Percentiles rank a stretch among this genome's conserved stretches.
Conservation (phyloP, 2,888 invertebrate genomes). For the Tuberolachnus salignus region DNA sequence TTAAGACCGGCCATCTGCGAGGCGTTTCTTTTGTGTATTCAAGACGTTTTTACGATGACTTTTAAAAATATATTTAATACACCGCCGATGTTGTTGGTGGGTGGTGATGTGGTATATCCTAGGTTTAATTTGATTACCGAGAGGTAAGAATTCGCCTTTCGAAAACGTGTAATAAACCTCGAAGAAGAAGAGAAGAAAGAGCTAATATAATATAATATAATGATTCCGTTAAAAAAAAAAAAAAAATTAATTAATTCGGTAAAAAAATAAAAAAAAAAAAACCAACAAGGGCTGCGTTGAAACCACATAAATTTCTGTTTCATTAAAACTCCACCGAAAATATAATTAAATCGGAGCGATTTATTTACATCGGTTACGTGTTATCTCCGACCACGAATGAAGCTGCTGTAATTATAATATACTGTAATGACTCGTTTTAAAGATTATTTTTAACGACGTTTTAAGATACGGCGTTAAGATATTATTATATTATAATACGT, state of each 20-base stretch:
- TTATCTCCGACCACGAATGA: not conserved
- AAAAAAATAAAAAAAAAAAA: too few relatives aligned
- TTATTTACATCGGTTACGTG: not conserved
- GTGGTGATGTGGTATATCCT: conserved; percentile 12
- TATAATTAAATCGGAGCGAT: not conserved
- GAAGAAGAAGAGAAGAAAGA: too few relatives aligned
- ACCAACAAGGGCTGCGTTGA: not conserved
- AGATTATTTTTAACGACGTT: not conserved
- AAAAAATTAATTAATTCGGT: not conserved
- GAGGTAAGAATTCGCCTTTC: conserved; percentile 22
- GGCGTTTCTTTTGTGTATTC: conserved; percentile 41
- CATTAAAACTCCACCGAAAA: not conserved
- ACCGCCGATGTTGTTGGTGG: not conserved
- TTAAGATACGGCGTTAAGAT: not conserved
- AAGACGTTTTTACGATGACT: conserved; percentile 48
- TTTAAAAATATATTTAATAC: conserved; percentile 45
- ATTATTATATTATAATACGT: too few relatives aligned
- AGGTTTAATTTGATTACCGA: conserved; percentile 40
- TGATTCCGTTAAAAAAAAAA: conserved; percentile 2
- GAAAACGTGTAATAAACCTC: conserved; percentile 4
- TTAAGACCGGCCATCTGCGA: conserved; percentile 1
- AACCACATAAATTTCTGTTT: conserved; percentile 4
- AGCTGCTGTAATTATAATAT: not conserved
- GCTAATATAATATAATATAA: not conserved
- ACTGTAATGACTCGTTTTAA: not conserved